A percentile compares a stretch with the other conserved stretches of the same genome.
Evolutionary conservation across 2,113 vertebrate genomes (phyloP).

Genomic region (Raja brachyura): DNA sequence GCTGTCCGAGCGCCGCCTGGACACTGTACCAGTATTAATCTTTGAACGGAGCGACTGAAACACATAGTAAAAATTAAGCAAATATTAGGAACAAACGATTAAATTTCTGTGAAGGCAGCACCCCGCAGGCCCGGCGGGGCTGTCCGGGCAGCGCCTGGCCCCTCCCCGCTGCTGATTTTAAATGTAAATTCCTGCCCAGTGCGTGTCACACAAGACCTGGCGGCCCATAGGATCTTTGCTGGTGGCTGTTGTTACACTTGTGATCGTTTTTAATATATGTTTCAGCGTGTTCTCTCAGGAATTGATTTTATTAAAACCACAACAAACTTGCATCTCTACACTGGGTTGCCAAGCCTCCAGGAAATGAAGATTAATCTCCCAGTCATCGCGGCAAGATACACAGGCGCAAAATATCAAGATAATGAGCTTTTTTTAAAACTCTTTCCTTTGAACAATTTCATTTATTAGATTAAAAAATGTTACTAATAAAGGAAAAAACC

Average conservation of each 20-base stretch:
- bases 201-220: not conserved
- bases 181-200: not conserved
- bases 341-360: not conserved
- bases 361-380: not conserved
- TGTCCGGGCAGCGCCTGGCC: not conserved
- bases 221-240: no score
- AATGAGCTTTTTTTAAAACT: not conserved
- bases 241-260: not conserved
- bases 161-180: not conserved
- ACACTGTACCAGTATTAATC: not conserved
- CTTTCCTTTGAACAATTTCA: not conserved
- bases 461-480: not conserved
- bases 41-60: not conserved
- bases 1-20: not conserved
- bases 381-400: not conserved
- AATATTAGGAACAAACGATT: not conserved
- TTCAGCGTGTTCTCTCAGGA: not conserved
- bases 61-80: not conserved
- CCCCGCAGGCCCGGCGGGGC: no score
- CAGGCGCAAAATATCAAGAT: not conserved
- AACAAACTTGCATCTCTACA: not conserved
- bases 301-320: not conserved
- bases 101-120: not conserved
- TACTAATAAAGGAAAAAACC: not conserved
- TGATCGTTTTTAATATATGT: not conserved